Conservation (phyloP, 2,888 invertebrate species). For the Aquatica leii region DNA sequence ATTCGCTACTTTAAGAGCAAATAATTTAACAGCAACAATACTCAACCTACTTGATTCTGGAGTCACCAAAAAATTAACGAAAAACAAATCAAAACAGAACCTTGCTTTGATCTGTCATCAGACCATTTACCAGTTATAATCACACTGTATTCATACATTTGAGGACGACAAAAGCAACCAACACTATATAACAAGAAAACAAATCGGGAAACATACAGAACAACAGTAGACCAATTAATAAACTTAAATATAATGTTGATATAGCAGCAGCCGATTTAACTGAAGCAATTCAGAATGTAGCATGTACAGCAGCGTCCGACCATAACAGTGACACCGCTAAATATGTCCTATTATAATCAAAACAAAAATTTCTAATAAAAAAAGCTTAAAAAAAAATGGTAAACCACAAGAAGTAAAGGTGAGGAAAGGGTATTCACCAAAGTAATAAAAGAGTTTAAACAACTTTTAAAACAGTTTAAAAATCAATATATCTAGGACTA, state of each 20-base stretch:
- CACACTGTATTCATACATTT: not conserved
- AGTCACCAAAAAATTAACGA: not conserved
- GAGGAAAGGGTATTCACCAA: too few relatives aligned
- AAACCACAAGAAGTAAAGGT: not conserved
- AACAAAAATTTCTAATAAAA: not conserved
- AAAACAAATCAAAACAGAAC: not conserved
- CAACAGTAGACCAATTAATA: conserved; percentile 10
- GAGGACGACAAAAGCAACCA: conserved; percentile 18
- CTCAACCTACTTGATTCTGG: not conserved
- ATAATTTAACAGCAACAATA: not conserved
- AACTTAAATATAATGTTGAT: conserved; percentile 12
- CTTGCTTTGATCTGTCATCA: not conserved
- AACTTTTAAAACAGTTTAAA: not conserved
- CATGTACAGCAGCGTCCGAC: conserved; percentile 4
- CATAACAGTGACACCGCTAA: conserved; percentile 4
- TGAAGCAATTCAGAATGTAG: conserved; percentile 9
- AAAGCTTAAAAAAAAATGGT: not conserved
- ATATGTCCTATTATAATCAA: conserved; percentile 13
- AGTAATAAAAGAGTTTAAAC: not conserved
- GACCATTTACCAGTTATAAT: not conserved
- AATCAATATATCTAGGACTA: not conserved
- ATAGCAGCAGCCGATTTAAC: conserved; percentile 11
- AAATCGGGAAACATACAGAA: conserved; percentile 13
- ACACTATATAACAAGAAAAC: conserved; percentile 14
- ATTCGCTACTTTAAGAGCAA: not conserved